phyloP scores from a whole-genome alignment of 2,797 vertebrate genomes.

The Monodelphis domestica region DNA sequence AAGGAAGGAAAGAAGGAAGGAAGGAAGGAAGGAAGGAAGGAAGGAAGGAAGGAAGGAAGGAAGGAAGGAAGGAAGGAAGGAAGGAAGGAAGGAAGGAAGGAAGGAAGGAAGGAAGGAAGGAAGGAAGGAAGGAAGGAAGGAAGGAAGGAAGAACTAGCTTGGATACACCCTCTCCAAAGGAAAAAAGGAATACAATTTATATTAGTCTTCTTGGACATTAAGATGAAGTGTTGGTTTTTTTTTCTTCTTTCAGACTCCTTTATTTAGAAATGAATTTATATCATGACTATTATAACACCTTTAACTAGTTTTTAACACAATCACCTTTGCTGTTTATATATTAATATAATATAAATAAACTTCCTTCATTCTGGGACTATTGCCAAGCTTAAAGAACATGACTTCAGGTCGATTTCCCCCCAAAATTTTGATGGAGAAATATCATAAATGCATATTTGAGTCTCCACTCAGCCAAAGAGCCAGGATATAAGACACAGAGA shows the following conservation, averaged over 20 bases:
- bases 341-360: no score
- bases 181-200: background rate
- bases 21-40: background rate
- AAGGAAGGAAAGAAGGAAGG: background rate
- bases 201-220: background rate
- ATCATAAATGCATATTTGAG: background rate
- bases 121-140: background rate
- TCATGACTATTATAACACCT: slow-evolving; percentile 41
- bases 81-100: background rate
- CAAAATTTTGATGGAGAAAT: slow-evolving; percentile 30
- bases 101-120: background rate
- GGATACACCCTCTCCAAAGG: background rate
- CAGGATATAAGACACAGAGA: slow-evolving; percentile 23
- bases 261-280: slow-evolving; percentile 61
- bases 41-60: background rate
- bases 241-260: background rate
- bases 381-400: slow-evolving; percentile 49
- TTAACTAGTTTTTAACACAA: slow-evolving; percentile 60
- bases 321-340: no score
- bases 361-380: slow-evolving; percentile 39
- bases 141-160: background rate
- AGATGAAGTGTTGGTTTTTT: background rate
- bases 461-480: slow-evolving; percentile 32
- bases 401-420: slow-evolving; percentile 19
- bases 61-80: background rate